Conservation (phyloP, 2,888 invertebrate species). For the Standfussiana lucernea region DNA sequence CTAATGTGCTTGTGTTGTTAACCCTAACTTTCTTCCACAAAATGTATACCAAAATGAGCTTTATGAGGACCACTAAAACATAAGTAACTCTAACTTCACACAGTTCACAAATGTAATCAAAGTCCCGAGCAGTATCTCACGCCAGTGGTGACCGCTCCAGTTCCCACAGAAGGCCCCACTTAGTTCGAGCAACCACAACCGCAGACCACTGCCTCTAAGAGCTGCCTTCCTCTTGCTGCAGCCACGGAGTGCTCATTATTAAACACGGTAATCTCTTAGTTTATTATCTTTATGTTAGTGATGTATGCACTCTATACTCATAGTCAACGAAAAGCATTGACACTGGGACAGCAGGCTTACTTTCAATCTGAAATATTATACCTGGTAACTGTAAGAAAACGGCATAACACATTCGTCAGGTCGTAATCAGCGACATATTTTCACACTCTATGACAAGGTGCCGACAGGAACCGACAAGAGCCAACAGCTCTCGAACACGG, state of each 20-base stretch:
- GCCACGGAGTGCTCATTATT: conserved; percentile 6
- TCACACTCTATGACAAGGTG: background rate
- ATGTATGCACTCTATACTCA: background rate
- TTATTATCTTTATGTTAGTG: background rate
- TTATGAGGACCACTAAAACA: background rate
- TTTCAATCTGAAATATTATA: background rate
- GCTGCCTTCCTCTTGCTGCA: background rate
- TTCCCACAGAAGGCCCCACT: conserved; percentile 42
- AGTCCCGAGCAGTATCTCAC: conserved; percentile 26
- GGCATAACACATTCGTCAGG: background rate
- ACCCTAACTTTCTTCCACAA: background rate
- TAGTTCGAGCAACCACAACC: conserved; percentile 18
- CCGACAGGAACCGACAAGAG: background rate
- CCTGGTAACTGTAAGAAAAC: background rate
- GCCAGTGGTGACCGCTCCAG: conserved; percentile 29
- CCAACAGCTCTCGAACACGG: conserved; percentile 5
- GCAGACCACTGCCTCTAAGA: conserved; percentile 16
- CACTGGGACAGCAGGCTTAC: background rate
- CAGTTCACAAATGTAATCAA: background rate
- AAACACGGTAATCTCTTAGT: background rate
- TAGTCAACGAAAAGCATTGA: background rate
- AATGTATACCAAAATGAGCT: background rate
- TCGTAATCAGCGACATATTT: background rate
- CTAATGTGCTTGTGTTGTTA: background rate
- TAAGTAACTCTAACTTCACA: background rate